Evolutionary conservation across 2,888 invertebrate species (phyloP).

Genomic region (Psococerastis gibbosa): DNA sequence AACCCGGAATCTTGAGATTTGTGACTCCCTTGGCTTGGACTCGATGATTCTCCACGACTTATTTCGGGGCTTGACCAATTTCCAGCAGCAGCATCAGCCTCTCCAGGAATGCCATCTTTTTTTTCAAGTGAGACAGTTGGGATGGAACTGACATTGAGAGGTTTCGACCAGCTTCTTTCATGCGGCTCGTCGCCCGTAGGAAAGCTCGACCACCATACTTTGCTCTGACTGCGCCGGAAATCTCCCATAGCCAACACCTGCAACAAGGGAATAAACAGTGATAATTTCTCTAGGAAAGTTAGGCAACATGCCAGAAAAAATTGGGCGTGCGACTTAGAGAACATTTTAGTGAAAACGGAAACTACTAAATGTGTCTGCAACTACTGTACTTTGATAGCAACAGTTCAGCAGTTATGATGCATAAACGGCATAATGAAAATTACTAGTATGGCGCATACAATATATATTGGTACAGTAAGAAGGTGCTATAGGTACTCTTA

Average conservation of each 20-base stretch:
- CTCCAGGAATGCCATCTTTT: slow-evolving; percentile 28
- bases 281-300: no score
- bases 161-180: slow-evolving; percentile 4
- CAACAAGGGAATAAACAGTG: background rate
- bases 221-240: slow-evolving; percentile 45
- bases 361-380: no score
- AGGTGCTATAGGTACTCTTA: no score
- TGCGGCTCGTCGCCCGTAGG: slow-evolving; percentile 18
- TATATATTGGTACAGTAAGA: no score
- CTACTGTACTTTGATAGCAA: no score
- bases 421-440: no score
- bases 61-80: slow-evolving; percentile 10
- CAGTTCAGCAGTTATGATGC: no score
- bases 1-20: slow-evolving; percentile 66
- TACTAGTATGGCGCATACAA: no score
- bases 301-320: no score
- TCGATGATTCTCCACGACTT: slow-evolving; percentile 23
- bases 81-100: slow-evolving; percentile 26
- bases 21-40: slow-evolving; percentile 35
- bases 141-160: slow-evolving; percentile 12
- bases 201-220: slow-evolving; percentile 45
- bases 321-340: no score
- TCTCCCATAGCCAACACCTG: slow-evolving; percentile 32
- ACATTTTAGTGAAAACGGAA: no score
- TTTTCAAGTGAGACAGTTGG: slow-evolving; percentile 19